Evolutionary conservation across 2,113 vertebrate species (phyloP), one percentile per base, ranked within the genome.

Genomic region (Anthoscopus minutus): DNA sequence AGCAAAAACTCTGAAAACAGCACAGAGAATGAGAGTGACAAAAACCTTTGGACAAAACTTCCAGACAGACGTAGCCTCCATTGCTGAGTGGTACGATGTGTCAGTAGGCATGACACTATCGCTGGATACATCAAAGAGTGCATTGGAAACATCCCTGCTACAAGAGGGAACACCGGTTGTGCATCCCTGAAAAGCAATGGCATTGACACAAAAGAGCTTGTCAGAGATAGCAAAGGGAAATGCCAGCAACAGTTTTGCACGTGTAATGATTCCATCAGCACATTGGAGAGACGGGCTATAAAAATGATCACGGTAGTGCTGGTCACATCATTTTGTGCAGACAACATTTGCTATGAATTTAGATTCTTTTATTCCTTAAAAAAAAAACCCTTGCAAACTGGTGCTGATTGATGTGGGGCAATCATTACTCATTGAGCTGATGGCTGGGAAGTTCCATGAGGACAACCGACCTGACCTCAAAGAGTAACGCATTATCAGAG

Each of bases 141-240:
- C 0, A 0, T 72, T 91, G 88, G 65, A 92, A 96, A 84, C 91
- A 93, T 44, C 15, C 48, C 65, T 78, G 33, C 77, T 71, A 74
- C 65, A 89, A 86, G 92, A 78, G 31, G 38, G 37, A 91, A 65
- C 47, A 45, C 48, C 72, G 57, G 60, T 86, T 91, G 51, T 84
- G 73, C 65, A 78, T 92, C 51, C 56, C 40, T 88, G 80, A 84
- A 94, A 94, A 86, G 86, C 47, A 67, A 15, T 60, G 86, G 31
- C 64, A 72, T 66, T 58, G 69, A 89, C 81, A 92, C 69, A 93
- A 84, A 84, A 57, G 65, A 64, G 31, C 83, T 95, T 93, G 94
- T 94, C 94, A 93, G 47, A 92, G 64, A 84, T 25, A 92, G 69
- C 28, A 91, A 81, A 86, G 40, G 56, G 48, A 93, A 96, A 87